Percentiles rank a stretch among this genome's conserved stretches.
Conservation (phyloP, 2,797 vertebrate genomes). For the Gephyroberyx darwinii region DNA sequence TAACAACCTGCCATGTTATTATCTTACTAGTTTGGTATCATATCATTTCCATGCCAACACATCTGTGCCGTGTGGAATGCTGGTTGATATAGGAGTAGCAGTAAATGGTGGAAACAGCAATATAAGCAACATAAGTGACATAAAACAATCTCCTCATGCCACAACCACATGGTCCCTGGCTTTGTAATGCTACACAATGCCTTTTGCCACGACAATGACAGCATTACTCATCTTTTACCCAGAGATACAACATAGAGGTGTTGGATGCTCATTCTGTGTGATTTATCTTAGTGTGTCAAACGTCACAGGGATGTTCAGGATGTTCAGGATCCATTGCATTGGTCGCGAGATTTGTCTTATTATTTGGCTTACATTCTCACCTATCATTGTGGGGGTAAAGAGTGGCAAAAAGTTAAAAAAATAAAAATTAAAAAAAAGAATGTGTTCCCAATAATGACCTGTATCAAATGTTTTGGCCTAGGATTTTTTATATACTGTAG, state of each 20-base stretch:
- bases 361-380: too few species aligned
- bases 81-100: too few species aligned
- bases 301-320: background rate
- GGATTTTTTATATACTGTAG: slow-evolving; percentile 6
- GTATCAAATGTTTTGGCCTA: background rate
- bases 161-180: too few species aligned
- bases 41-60: too few species aligned
- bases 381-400: background rate
- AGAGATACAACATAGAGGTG: slow-evolving; percentile 10
- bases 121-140: too few species aligned
- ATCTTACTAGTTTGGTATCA: too few species aligned
- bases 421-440: too few species aligned
- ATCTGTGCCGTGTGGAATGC: too few species aligned
- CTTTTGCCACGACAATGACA: slow-evolving; percentile 11
- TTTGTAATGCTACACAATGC: slow-evolving; percentile 1
- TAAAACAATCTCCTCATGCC: too few species aligned
- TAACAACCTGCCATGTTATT: too few species aligned
- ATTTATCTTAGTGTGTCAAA: slow-evolving; percentile 33
- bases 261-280: slow-evolving; percentile 30
- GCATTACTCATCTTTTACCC: slow-evolving; percentile 28
- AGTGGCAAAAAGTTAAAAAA: background rate
- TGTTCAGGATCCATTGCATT: background rate
- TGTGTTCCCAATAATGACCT: too few species aligned
- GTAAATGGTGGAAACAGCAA: too few species aligned
- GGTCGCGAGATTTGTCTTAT: background rate